These are phyloP conservation scores for Petromus typicus DNA, from an alignment of 2,113 vertebrate species.

Conservation along the genomic window DNA sequence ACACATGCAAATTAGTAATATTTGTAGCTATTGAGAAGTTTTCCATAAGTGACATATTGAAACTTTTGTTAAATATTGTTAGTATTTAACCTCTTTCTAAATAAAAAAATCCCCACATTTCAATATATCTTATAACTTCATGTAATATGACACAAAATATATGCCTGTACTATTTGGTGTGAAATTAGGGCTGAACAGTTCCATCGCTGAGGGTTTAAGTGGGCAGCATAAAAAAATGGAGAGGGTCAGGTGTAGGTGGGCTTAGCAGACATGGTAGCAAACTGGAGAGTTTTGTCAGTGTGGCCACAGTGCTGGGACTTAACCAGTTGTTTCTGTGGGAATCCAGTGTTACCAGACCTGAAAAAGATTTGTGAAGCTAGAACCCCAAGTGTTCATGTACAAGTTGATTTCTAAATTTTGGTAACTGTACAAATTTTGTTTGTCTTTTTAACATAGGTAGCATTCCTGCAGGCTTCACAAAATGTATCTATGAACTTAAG, in stretches of 20 bases:
- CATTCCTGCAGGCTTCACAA: neutral
- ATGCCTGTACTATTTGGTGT: neutral
- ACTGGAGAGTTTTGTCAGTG: neutral
- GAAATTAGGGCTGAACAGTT: conserved; percentile 19
- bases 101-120: neutral
- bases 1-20: conserved; percentile 89
- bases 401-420: conserved; percentile 52
- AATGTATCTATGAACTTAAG: neutral
- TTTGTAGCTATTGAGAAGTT: conserved; percentile 86
- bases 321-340: neutral
- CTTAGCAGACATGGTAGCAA: neutral
- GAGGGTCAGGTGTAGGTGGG: neutral
- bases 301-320: neutral
- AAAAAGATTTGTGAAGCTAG: neutral
- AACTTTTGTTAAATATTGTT: conserved; percentile 75
- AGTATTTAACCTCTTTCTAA: conserved; percentile 66
- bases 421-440: neutral
- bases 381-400: neutral
- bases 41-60: conserved; percentile 86
- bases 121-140: neutral
- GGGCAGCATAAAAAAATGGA: neutral
- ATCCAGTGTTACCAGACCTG: neutral
- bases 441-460: neutral
- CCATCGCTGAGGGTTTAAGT: neutral
- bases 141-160: neutral